Evolutionary conservation across 2,888 invertebrate genomes (phyloP).

Genomic region (Tenthredo scrophulariae): DNA sequence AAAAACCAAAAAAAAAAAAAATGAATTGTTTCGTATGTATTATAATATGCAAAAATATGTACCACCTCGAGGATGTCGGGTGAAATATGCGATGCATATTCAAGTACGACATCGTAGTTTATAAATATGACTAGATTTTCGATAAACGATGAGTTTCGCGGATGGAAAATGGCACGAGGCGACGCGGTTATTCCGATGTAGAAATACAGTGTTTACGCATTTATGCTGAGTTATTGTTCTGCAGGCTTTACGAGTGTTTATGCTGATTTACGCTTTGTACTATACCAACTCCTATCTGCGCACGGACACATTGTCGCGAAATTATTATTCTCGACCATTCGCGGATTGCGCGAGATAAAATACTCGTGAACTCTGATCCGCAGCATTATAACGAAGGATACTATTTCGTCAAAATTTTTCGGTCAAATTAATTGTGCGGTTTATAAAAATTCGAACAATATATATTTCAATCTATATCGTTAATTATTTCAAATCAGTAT

Average conservation of each 20-base stretch:
- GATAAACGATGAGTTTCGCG: not conserved
- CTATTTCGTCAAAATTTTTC: not conserved
- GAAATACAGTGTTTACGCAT: slow-evolving; percentile 66
- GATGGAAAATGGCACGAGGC: not conserved
- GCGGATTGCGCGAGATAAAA: slow-evolving; percentile 16
- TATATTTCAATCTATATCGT: too few relatives aligned
- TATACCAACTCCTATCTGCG: slow-evolving; percentile 68
- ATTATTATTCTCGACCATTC: slow-evolving; percentile 73
- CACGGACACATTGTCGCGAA: slow-evolving; percentile 76
- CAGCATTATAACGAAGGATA: not conserved
- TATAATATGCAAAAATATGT: too few relatives aligned
- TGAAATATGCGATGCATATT: not conserved
- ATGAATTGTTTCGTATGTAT: too few relatives aligned
- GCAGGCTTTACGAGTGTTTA: slow-evolving; percentile 76
- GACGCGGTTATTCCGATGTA: not conserved
- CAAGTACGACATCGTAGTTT: not conserved
- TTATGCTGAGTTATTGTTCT: slow-evolving; percentile 77
- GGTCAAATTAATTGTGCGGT: too few relatives aligned
- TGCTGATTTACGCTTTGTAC: slow-evolving; percentile 78
- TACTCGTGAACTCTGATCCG: not conserved
- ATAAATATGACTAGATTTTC: not conserved
- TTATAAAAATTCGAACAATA: too few relatives aligned
- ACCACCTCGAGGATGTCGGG: not conserved
- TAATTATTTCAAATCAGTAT: too few relatives aligned
- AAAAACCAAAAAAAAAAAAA: too few relatives aligned